phyloP scores from a whole-genome alignment of 2,888 invertebrate genomes.

The Eudemis profundana region DNA sequence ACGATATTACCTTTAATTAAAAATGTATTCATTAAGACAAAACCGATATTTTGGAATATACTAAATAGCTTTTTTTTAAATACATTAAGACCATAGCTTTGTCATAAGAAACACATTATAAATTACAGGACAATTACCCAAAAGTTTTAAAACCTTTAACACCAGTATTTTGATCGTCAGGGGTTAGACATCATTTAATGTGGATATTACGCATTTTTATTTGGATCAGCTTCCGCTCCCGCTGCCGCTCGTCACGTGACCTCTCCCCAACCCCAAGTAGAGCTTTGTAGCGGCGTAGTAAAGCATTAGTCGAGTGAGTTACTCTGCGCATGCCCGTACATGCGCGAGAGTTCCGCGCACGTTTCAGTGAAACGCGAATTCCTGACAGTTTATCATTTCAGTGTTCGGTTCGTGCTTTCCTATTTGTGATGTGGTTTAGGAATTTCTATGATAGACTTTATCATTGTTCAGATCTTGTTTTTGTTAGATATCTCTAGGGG shows the following conservation, averaged over 20 bases:
- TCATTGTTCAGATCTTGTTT: constrained; percentile 14
- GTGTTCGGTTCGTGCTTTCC: constrained; percentile 49
- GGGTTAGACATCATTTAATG: too few species aligned
- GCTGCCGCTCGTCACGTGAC: constrained; percentile 55
- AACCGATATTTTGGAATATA: too few species aligned
- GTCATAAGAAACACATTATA: too few species aligned
- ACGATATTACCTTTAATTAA: too few species aligned
- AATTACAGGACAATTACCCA: too few species aligned
- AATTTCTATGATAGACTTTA: constrained; percentile 34
- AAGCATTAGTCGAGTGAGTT: constrained; percentile 71
- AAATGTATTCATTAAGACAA: too few species aligned
- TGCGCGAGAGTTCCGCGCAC: constrained; percentile 63
- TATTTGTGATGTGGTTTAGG: constrained; percentile 28
- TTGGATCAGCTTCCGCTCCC: constrained; percentile 32
- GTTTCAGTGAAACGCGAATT: constrained; percentile 38
- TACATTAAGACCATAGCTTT: too few species aligned
- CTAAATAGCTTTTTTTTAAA: too few species aligned
- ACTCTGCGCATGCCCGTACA: constrained; percentile 73
- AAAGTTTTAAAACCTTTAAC: too few species aligned
- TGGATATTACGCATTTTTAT: neutral
- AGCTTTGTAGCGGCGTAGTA: constrained; percentile 63
- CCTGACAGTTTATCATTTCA: constrained; percentile 42
- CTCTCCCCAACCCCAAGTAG: constrained; percentile 58
- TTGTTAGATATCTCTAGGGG: too few species aligned
- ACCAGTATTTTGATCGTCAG: too few species aligned